These are phyloP conservation scores for Calameuta idolon DNA, from an alignment of 2,888 invertebrate genomes.

Conservation along the genomic window DNA sequence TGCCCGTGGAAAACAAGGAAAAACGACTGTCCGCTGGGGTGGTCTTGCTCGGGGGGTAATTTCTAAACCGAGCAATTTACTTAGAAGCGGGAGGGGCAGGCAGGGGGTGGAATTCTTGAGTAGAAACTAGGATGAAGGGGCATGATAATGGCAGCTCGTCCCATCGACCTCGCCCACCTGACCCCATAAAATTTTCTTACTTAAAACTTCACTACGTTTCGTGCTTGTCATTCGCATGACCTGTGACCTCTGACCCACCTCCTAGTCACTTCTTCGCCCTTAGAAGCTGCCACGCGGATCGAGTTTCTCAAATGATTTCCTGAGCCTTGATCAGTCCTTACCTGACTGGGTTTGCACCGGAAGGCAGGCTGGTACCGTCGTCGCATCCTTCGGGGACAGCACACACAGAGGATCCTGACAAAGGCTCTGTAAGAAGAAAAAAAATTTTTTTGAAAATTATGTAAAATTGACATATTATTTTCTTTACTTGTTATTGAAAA, in stretches of 20 bases:
- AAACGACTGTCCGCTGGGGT: constrained; percentile 5
- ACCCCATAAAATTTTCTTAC: no score
- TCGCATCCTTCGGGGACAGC: constrained; percentile 85
- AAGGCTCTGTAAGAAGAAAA: constrained; percentile 84
- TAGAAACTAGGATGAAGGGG: no score
- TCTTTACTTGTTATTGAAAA: no score
- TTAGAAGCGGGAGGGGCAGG: constrained; percentile 13
- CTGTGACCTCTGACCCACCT: constrained; percentile 3
- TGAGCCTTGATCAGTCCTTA: constrained; percentile 53
- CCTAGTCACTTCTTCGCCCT: constrained; percentile 9
- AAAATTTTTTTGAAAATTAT: constrained; percentile 27
- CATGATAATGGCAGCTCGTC: no score
- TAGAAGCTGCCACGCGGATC: neutral
- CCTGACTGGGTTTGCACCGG: constrained; percentile 88
- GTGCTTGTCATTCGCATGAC: constrained; percentile 7
- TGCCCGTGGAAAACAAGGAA: constrained; percentile 7
- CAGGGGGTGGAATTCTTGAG: no score
- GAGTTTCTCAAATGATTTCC: no score
- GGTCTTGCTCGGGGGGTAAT: neutral
- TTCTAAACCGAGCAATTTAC: constrained; percentile 29
- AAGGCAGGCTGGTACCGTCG: constrained; percentile 87
- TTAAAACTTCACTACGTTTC: constrained; percentile 9
- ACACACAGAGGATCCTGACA: constrained; percentile 89
- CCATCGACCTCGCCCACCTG: no score
- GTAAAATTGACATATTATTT: neutral